Evolutionary conservation across 2,888 invertebrate species (phyloP).

Genomic region (Chrysina gloriosa): DNA sequence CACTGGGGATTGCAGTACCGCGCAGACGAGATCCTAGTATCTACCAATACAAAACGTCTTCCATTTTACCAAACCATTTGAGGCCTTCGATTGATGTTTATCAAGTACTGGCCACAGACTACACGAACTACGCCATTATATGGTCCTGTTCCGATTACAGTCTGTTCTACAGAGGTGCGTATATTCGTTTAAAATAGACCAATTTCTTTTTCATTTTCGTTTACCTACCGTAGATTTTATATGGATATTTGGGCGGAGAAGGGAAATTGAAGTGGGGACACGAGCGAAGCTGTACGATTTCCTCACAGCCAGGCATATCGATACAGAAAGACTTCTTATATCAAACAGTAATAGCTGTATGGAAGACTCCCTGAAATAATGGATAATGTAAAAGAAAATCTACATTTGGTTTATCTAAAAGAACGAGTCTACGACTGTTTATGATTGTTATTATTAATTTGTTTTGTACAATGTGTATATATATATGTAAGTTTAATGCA

Average conservation of each 20-base stretch:
- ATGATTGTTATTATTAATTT: too few relatives aligned
- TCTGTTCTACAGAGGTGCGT: conserved; percentile 71
- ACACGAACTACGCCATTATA: conserved; percentile 76
- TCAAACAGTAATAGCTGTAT: conserved; percentile 76
- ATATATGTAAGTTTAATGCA: too few relatives aligned
- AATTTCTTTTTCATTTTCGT: not conserved
- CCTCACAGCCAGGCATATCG: conserved; percentile 70
- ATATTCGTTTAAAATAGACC: not conserved
- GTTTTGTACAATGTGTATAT: too few relatives aligned
- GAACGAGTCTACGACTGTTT: too few relatives aligned
- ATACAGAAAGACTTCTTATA: conserved; percentile 77
- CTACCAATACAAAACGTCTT: conserved; percentile 71
- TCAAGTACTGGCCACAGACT: conserved; percentile 79
- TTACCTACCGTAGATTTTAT: conserved; percentile 72
- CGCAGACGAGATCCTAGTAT: conserved; percentile 61
- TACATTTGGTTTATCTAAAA: too few relatives aligned
- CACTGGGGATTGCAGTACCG: conserved; percentile 74
- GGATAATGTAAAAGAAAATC: too few relatives aligned
- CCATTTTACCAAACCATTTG: conserved; percentile 74
- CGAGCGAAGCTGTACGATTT: conserved; percentile 75
- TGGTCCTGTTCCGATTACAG: conserved; percentile 80
- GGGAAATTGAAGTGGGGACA: conserved; percentile 73
- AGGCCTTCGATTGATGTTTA: conserved; percentile 80
- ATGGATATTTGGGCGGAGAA: conserved; percentile 76
- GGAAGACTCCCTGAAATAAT: too few relatives aligned